These are phyloP conservation scores for Choreutis nemorana DNA, from an alignment of 2,888 invertebrate species.

Conservation along the genomic window DNA sequence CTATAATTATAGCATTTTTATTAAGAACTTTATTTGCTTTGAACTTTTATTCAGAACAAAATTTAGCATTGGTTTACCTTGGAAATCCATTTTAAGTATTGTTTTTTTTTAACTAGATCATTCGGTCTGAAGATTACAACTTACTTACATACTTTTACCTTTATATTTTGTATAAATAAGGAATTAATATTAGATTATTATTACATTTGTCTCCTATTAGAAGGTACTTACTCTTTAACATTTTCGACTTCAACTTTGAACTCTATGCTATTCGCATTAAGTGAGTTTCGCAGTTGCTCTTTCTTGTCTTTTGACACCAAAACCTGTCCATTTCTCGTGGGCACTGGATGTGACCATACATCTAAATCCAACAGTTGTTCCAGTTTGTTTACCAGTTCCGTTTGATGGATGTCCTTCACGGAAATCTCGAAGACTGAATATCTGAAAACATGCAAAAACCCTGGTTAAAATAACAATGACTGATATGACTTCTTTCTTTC, in stretches of 20 bases:
- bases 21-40: too few species aligned
- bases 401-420: slow-evolving; percentile 21
- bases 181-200: neutral
- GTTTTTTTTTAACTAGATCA: too few species aligned
- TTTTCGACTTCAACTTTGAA: slow-evolving; percentile 30
- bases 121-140: too few species aligned
- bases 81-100: too few species aligned
- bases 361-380: slow-evolving; percentile 22
- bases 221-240: slow-evolving; percentile 36
- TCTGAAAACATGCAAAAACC: slow-evolving; percentile 21
- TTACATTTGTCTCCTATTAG: neutral
- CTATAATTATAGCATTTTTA: too few species aligned
- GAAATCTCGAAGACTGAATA: slow-evolving; percentile 26
- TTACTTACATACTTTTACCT: neutral
- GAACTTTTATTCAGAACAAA: too few species aligned
- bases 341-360: slow-evolving; percentile 27
- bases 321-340: slow-evolving; percentile 23
- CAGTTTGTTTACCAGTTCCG: slow-evolving; percentile 21
- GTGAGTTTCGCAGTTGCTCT: slow-evolving; percentile 23
- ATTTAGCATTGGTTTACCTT: too few species aligned
- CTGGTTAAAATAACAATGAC: too few species aligned
- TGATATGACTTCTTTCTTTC: too few species aligned
- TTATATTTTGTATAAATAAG: too few species aligned
- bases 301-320: slow-evolving; percentile 27
- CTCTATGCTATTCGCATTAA: slow-evolving; percentile 21